Evolutionary conservation across 2,888 invertebrate genomes (phyloP).

Genomic region (Tiliacea aurago): DNA sequence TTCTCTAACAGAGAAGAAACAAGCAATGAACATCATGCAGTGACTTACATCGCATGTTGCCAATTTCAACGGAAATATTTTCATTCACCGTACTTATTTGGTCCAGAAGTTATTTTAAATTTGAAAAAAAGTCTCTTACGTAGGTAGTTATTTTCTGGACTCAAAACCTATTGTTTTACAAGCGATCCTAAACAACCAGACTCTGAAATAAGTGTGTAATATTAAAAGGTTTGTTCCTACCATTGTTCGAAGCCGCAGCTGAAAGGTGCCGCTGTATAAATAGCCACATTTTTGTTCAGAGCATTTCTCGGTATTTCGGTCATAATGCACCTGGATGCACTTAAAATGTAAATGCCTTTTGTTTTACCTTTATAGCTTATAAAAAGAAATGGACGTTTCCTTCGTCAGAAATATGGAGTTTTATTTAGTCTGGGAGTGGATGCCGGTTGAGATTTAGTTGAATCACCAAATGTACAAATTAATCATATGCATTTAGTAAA

Average conservation of each 20-base stretch:
- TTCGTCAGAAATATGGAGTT: constrained; percentile 24
- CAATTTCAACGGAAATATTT: neutral
- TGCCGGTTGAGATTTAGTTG: constrained; percentile 7
- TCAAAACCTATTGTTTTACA: neutral
- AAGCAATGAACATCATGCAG: neutral
- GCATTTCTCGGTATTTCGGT: constrained; percentile 56
- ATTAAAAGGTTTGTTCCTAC: constrained; percentile 32
- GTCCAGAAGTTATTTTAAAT: neutral
- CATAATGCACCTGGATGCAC: constrained; percentile 58
- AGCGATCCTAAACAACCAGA: neutral
- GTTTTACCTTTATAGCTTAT: constrained; percentile 55
- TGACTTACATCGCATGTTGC: neutral
- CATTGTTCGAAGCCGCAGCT: constrained; percentile 51
- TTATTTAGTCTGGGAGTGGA: constrained; percentile 30
- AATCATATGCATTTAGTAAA: neutral
- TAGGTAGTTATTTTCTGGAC: neutral
- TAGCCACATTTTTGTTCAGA: constrained; percentile 57
- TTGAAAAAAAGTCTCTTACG: neutral
- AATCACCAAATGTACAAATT: constrained; percentile 3
- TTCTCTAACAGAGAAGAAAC: neutral
- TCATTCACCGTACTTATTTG: neutral
- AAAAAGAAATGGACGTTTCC: constrained; percentile 49
- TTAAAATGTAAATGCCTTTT: constrained; percentile 60
- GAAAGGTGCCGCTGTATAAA: constrained; percentile 56
- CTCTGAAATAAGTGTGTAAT: constrained; percentile 38